Base-by-base conservation (phyloP, 2,888 invertebrate genomes). In the Adelphocoris suturalis region DNA sequence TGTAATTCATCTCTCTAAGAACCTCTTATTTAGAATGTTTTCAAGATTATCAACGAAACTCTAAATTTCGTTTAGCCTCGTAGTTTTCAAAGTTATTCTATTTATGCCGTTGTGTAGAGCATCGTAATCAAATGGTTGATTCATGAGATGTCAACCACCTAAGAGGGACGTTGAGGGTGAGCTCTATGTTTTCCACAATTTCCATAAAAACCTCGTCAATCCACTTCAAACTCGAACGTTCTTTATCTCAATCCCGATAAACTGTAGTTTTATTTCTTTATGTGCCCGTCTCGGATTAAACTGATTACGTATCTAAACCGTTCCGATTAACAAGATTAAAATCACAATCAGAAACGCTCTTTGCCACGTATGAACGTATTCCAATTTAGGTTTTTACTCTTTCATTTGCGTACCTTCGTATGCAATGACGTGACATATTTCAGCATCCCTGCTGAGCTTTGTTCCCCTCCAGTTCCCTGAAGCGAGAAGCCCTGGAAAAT, bases 171-270 rank as follows among this genome's bases (percentile, higher is more conserved):
- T 68, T 23, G 0, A 68, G 68, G 68, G 68, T 19, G 9, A 68
- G 68, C 68, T 68, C 68, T 68, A 23, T 68, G 68, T 68, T 68
- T 12, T 12, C 68, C 23, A 23, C 68, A 7, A 68, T 68, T 68
- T 27, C 68, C 68, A 68, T 68, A 68, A 68, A 23, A 68, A 68
- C 19, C 23, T 68, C 68, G 68, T 68, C 68, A 68, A 68, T 68
- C 27, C 68, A 7, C 23, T 19, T 68, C 27, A 23, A 68, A 23
- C 68, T 19, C 23, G 23, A 13, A 61, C 12, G 68, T 52, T 12
- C 68, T 68, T 37, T 37, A 37, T 37, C 37, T 7, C 7, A 7
- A 37, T 37, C 37, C 37, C 37, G 37, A 37, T 37, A 37, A 37
- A 37, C 7, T 37, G 37, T 7, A 37, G 37, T 37, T 37, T 37